phyloP scores from a whole-genome alignment of 2,888 invertebrate genomes.

The Ctena decussata region DNA sequence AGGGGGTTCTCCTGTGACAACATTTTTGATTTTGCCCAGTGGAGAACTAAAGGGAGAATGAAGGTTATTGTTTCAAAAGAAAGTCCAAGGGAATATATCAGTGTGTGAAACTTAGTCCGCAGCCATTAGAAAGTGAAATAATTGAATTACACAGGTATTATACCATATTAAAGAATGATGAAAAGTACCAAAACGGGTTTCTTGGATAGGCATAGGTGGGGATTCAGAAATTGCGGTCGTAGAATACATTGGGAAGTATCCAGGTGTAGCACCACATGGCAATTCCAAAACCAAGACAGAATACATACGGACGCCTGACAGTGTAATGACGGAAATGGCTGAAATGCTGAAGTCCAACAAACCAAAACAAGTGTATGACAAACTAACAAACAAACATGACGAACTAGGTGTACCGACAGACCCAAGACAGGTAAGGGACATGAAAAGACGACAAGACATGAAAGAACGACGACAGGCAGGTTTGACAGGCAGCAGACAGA shows the following conservation, averaged over 20 bases:
- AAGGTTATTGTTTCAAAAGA: background rate
- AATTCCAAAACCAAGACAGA: background rate
- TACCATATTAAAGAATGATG: background rate
- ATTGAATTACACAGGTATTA: background rate
- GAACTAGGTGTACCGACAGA: background rate
- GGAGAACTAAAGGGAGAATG: background rate
- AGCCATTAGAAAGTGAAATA: background rate
- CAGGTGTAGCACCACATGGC: background rate
- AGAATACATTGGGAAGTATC: background rate
- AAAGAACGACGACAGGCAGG: background rate
- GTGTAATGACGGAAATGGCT: background rate
- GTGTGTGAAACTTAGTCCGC: background rate
- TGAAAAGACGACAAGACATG: background rate
- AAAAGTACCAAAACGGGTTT: background rate
- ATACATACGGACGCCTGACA: background rate
- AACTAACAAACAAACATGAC: slow-evolving; percentile 3
- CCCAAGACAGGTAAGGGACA: slow-evolving; percentile 9
- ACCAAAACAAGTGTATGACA: background rate
- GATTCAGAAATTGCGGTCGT: background rate
- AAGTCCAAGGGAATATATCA: background rate
- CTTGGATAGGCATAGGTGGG: no score
- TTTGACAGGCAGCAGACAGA: background rate
- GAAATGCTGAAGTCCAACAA: background rate
- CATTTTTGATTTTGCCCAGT: background rate
- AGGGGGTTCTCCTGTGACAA: background rate